phyloP scores from a whole-genome alignment of 2,888 invertebrate species.

The Cheilosia impressa region DNA sequence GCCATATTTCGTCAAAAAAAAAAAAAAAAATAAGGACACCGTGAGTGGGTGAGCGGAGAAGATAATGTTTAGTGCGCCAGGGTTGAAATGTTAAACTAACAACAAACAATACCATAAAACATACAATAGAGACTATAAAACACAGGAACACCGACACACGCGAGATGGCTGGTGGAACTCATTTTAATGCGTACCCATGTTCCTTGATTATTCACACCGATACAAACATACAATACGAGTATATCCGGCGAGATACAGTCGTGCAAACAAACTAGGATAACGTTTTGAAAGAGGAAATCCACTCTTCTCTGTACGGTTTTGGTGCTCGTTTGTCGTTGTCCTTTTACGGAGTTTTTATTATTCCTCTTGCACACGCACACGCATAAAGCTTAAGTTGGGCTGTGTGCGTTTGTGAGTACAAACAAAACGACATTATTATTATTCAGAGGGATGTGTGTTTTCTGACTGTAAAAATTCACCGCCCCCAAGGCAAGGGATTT shows the following conservation, averaged over 20 bases:
- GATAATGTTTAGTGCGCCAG: slow-evolving; percentile 20
- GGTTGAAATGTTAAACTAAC: slow-evolving; percentile 53
- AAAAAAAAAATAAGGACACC: not conserved
- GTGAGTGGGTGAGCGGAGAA: not conserved
- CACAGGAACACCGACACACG: slow-evolving; percentile 3
- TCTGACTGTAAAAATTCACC: slow-evolving; percentile 21
- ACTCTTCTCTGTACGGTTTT: slow-evolving; percentile 7
- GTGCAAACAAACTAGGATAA: slow-evolving; percentile 58
- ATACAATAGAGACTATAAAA: slow-evolving; percentile 32
- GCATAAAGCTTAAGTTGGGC: not conserved
- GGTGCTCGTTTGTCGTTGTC: not conserved
- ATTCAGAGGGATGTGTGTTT: slow-evolving; percentile 44
- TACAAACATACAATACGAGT: slow-evolving; percentile 7
- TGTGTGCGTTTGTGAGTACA: not conserved
- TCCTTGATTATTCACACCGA: slow-evolving; percentile 12
- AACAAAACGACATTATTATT: slow-evolving; percentile 55
- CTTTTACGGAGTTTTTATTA: slow-evolving; percentile 5
- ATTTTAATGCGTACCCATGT: slow-evolving; percentile 60
- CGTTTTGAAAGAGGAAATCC: slow-evolving; percentile 56
- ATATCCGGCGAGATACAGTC: not conserved
- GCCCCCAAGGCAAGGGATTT: slow-evolving; percentile 15
- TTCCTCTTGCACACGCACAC: not conserved
- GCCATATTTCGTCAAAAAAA: slow-evolving; percentile 22
- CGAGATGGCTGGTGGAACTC: slow-evolving; percentile 5
- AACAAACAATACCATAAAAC: slow-evolving; percentile 51